Evolutionary conservation across 2,113 vertebrate genomes (phyloP).

Genomic region (Hipposideros armiger): DNA sequence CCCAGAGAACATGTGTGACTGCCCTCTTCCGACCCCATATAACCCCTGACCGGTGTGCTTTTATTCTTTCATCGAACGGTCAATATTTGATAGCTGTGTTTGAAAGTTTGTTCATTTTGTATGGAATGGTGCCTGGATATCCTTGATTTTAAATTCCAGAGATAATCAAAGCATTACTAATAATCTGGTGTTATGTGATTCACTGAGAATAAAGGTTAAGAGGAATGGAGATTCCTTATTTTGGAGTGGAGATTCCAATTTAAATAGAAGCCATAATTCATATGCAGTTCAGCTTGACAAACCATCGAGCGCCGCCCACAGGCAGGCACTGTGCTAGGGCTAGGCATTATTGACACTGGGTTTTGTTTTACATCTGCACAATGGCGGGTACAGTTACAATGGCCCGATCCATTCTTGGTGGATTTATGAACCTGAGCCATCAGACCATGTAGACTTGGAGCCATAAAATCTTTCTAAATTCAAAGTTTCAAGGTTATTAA

Average conservation of each 20-base stretch:
- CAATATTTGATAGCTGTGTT: conserved; percentile 9
- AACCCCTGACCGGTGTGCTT: background rate
- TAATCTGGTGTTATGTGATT: background rate
- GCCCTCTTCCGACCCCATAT: background rate
- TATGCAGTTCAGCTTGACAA: background rate
- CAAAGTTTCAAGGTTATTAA: conserved; percentile 69
- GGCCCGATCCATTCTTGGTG: background rate
- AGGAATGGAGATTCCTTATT: background rate
- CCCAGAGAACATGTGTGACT: background rate
- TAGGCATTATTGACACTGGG: background rate
- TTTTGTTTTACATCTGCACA: conserved; percentile 21
- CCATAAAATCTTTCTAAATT: conserved; percentile 58
- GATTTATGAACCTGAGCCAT: conserved; percentile 65
- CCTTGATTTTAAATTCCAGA: conserved; percentile 41
- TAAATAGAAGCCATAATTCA: background rate
- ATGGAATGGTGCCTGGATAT: conserved; percentile 9
- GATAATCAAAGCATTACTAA: conserved; percentile 45
- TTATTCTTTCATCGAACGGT: background rate
- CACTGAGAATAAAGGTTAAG: conserved; percentile 14
- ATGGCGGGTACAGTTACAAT: background rate
- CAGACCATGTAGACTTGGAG: conserved; percentile 47
- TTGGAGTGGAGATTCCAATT: conserved; percentile 32
- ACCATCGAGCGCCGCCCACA: background rate
- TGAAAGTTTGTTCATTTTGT: conserved; percentile 43
- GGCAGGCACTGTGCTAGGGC: background rate